Base-by-base conservation (phyloP, 1,140 invertebrate genomes). In the Octopus sinensis region DNA sequence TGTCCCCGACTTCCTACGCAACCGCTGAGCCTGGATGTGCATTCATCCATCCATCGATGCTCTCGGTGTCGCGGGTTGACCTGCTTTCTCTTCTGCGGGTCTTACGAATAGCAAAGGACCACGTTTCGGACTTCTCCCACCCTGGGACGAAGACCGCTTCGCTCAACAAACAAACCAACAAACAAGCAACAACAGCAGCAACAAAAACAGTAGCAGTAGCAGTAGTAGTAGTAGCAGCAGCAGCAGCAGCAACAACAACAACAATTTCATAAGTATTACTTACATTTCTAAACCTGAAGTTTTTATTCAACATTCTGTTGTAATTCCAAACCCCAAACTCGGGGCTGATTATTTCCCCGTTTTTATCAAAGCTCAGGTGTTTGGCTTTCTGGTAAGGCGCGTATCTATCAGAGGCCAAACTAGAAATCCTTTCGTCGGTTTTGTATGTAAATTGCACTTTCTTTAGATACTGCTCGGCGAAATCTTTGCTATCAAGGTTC, bases 361-460 rank as follows among this genome's bases (percentile, higher is more conserved):
- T 87, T 12, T 84, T 83, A 71, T 87, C 86, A 84, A 90, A 91
- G 7, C 85, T 84, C 12, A 91, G 86, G 30, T 86, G 85, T 54
- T 89, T 88, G 4, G 89, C 85, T 5, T 90, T 82, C 73, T 88
- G 88, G 83, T 90, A 88, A 13, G 89, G 87, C 5, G 86, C 85
- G 62, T 89, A 86, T 73, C 88, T 85, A 54, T 88, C 88, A 0
- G 90, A 88, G 3, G 90, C 89, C 80, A 91, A 85, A 87, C 90
- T 88, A 54, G 86, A 86, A 77, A 88, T 84, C 68, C 87, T 77
- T 81, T 90, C 88, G 43, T 83, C 85, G 76, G 83, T 86, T 9
- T 83, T 84, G 80, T 88, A 90, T 0, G 84, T 89, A 54, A 91
- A 91, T 53, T 91, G 86, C 4, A 90, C 86, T 51, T 90, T 89